phyloP scores from a whole-genome alignment of 2,888 invertebrate species.

The Drosophila fungiperda region DNA sequence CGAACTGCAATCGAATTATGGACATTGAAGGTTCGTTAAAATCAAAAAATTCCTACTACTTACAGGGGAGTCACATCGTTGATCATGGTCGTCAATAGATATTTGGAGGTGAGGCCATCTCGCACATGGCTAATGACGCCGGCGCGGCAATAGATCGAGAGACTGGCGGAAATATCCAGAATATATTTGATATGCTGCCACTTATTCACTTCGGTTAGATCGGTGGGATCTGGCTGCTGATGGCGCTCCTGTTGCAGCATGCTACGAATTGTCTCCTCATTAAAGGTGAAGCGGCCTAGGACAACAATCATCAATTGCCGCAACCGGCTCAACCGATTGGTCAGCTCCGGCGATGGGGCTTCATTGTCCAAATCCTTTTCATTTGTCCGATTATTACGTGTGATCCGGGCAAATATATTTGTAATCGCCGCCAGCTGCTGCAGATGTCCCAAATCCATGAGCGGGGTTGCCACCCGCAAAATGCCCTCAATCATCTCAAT shows the following conservation, averaged over 20 bases:
- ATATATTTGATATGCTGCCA: constrained; percentile 85
- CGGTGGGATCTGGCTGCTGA: constrained; percentile 12
- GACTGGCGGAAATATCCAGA: constrained; percentile 89
- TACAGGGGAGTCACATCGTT: constrained; percentile 62
- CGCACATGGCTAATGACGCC: constrained; percentile 87
- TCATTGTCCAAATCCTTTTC: neutral
- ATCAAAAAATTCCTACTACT: constrained; percentile 18
- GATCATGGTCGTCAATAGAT: constrained; percentile 61
- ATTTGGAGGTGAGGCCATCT: constrained; percentile 78
- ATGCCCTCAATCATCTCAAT: constrained; percentile 92
- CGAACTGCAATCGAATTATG: constrained; percentile 33
- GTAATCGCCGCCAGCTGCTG: constrained; percentile 92
- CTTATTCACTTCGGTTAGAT: constrained; percentile 73
- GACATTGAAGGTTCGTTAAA: neutral
- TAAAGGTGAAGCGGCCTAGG: constrained; percentile 89
- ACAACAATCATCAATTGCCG: constrained; percentile 91
- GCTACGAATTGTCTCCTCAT: constrained; percentile 83
- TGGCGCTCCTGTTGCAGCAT: constrained; percentile 76
- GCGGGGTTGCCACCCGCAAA: constrained; percentile 89
- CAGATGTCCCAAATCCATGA: constrained; percentile 88
- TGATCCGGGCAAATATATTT: constrained; percentile 90
- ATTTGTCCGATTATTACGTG: constrained; percentile 69
- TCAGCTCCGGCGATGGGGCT: constrained; percentile 41
- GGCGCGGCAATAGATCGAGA: constrained; percentile 90
- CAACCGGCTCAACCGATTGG: constrained; percentile 87